These are phyloP conservation scores for Dryas iulia DNA, from an alignment of 1,140 invertebrate genomes.

Conservation along the genomic window DNA sequence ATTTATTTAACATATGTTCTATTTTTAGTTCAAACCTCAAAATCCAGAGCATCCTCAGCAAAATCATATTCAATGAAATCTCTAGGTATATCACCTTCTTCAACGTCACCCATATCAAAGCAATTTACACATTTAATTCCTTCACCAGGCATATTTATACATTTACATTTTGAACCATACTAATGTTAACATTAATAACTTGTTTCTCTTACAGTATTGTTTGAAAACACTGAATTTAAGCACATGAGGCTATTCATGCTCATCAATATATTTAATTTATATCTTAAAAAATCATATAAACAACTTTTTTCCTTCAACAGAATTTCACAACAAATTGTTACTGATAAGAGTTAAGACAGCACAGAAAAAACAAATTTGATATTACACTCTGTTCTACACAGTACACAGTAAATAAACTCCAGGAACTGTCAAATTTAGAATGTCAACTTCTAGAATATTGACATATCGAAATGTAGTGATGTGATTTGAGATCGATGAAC, in stretches of 20 bases:
- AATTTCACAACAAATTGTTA: no score
- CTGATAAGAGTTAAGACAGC: no score
- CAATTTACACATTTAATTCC: conserved; percentile 58
- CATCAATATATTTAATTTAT: background rate
- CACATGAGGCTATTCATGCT: background rate
- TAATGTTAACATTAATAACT: background rate
- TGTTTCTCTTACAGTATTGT: background rate
- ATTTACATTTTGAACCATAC: background rate
- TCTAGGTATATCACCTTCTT: conserved; percentile 60
- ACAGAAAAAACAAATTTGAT: no score
- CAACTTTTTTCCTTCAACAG: no score
- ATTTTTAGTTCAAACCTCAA: conserved; percentile 55
- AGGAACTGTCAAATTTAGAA: no score
- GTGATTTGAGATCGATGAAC: no score
- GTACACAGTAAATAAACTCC: no score
- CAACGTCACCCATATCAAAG: conserved; percentile 59
- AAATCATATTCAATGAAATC: conserved; percentile 69
- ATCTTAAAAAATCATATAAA: no score
- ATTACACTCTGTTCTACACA: no score
- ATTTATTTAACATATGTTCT: no score
- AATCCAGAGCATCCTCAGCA: conserved; percentile 71
- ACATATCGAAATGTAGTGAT: no score
- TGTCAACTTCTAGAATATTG: no score
- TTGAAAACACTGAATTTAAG: background rate
- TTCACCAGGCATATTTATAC: conserved; percentile 22